Conservation (phyloP, 2,797 vertebrate genomes). For the Tapirus indicus region DNA sequence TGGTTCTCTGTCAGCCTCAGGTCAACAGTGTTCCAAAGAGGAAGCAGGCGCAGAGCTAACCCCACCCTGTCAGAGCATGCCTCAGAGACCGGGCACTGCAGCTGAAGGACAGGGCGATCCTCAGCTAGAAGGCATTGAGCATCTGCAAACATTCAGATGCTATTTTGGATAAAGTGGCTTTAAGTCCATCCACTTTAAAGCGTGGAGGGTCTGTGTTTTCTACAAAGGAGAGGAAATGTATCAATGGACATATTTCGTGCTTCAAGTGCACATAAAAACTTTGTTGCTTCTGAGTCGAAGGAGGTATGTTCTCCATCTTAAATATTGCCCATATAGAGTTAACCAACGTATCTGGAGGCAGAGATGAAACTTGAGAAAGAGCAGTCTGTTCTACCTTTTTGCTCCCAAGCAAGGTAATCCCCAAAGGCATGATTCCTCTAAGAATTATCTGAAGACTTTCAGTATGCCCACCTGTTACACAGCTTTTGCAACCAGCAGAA, state of each 20-base stretch:
- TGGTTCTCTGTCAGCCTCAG: neutral
- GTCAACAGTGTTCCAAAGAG: neutral
- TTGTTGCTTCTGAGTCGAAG: slow-evolving; percentile 28
- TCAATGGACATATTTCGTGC: slow-evolving; percentile 22
- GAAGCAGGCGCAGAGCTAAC: slow-evolving; percentile 16
- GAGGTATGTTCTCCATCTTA: slow-evolving; percentile 45
- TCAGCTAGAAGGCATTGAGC: neutral
- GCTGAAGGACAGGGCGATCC: neutral
- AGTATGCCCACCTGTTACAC: slow-evolving; percentile 60
- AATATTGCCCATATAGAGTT: neutral
- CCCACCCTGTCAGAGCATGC: neutral
- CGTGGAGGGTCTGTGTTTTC: neutral
- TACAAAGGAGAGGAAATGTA: slow-evolving; percentile 33
- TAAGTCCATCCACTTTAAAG: slow-evolving; percentile 40
- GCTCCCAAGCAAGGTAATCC: neutral
- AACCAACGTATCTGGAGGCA: neutral
- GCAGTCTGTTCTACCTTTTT: neutral
- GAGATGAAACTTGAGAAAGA: slow-evolving; percentile 63
- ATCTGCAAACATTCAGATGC: neutral
- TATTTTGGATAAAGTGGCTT: slow-evolving; percentile 38
- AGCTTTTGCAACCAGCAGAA: slow-evolving; percentile 71
- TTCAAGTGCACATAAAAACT: slow-evolving; percentile 27
- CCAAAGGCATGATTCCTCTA: neutral
- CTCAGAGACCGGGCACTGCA: neutral
- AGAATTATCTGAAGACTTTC: slow-evolving; percentile 72